Evolutionary conservation across 1,140 invertebrate species (phyloP).

Genomic region (Saccostrea cuccullata): DNA sequence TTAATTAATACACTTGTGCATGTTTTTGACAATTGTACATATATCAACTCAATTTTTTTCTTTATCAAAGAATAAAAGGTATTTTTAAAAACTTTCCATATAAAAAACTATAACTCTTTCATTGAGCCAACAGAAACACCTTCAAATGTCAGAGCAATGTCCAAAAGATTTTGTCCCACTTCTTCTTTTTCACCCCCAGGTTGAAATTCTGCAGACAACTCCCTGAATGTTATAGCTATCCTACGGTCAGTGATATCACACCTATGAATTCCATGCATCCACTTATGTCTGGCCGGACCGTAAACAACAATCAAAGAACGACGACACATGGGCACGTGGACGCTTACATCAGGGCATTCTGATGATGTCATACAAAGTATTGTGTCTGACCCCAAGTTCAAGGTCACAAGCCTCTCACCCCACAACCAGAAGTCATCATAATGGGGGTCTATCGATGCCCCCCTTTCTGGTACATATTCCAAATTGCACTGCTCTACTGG

Average conservation of each 20-base stretch:
- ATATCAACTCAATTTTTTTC: no score
- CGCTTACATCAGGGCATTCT: slow-evolving; percentile 64
- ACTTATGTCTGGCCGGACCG: slow-evolving; percentile 90
- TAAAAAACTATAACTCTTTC: not conserved
- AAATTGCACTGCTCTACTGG: slow-evolving; percentile 98
- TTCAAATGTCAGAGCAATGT: slow-evolving; percentile 70
- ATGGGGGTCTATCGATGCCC: slow-evolving; percentile 97
- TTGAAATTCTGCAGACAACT: slow-evolving; percentile 92
- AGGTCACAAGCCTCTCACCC: slow-evolving; percentile 97
- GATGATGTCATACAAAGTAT: slow-evolving; percentile 89
- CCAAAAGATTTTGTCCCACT: slow-evolving; percentile 68
- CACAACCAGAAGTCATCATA: slow-evolving; percentile 99
- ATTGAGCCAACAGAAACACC: slow-evolving; percentile 63
- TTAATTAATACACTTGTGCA: no score
- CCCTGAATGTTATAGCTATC: slow-evolving; percentile 95
- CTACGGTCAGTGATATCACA: slow-evolving; percentile 88
- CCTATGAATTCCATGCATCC: slow-evolving; percentile 92
- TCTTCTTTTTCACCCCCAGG: slow-evolving; percentile 77
- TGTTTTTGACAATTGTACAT: no score
- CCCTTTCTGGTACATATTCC: slow-evolving; percentile 92
- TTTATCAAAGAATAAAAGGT: no score
- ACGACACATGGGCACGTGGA: slow-evolving; percentile 91
- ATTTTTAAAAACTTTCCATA: no score
- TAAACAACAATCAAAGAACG: slow-evolving; percentile 92
- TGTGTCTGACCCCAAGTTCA: slow-evolving; percentile 91